Evolutionary conservation across 2,888 invertebrate species (phyloP).

Genomic region (Automeris io): DNA sequence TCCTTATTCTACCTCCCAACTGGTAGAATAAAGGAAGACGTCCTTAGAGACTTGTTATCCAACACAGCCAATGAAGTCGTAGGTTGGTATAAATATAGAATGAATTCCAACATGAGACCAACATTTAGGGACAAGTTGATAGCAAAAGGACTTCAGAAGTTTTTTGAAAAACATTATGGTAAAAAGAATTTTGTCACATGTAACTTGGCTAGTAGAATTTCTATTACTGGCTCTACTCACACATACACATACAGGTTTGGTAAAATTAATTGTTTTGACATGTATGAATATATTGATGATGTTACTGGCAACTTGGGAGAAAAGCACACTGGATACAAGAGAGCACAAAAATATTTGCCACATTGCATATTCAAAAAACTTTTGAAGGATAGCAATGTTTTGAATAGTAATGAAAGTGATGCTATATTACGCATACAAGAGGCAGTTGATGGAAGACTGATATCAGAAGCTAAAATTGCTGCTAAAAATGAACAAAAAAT

Average conservation of each 20-base stretch:
- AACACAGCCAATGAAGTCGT: constrained; percentile 75
- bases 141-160: constrained; percentile 78
- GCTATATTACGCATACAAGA: constrained; percentile 63
- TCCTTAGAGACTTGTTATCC: constrained; percentile 69
- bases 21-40: constrained; percentile 76
- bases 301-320: constrained; percentile 75
- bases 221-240: constrained; percentile 75
- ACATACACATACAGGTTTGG: constrained; percentile 80
- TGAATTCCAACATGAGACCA: constrained; percentile 70
- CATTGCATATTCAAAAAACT: constrained; percentile 63
- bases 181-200: constrained; percentile 80
- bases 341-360: constrained; percentile 42
- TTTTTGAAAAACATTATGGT: constrained; percentile 72
- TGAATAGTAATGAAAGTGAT: constrained; percentile 50
- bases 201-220: constrained; percentile 72
- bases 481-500: constrained; percentile 58
- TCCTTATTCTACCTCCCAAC: constrained; percentile 76
- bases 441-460: constrained; percentile 56
- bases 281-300: constrained; percentile 72
- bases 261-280: constrained; percentile 72
- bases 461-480: constrained; percentile 57
- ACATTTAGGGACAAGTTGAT: constrained; percentile 80
- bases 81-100: constrained; percentile 82
- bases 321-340: constrained; percentile 65
- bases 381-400: constrained; percentile 56